These are phyloP conservation scores for Fulmarus glacialis DNA, from an alignment of 2,113 vertebrate genomes.

Conservation along the genomic window DNA sequence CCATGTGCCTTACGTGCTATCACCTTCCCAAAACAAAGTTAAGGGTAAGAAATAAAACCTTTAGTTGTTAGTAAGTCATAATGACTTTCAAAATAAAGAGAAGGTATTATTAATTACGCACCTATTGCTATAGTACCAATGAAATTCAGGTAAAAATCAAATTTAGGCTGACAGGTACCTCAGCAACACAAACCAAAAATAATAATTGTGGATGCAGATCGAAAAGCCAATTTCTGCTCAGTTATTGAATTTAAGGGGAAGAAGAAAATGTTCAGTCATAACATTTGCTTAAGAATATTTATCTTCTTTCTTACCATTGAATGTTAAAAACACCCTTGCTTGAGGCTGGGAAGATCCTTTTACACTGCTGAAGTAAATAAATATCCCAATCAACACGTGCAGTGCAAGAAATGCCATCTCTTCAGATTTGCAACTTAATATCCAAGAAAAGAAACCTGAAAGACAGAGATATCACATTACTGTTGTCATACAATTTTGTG, in stretches of 20 bases:
- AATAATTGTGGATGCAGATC: background rate
- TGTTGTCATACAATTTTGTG: background rate
- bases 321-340: constrained; percentile 81
- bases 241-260: background rate
- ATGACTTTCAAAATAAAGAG: background rate
- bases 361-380: constrained; percentile 69
- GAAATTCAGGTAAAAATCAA: background rate
- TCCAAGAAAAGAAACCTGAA: constrained; percentile 68
- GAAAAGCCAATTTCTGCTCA: background rate
- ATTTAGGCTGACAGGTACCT: background rate
- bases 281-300: constrained; percentile 54
- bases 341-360: constrained; percentile 80
- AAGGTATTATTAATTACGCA: background rate
- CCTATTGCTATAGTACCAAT: background rate
- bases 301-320: constrained; percentile 79
- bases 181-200: background rate
- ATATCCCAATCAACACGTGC: constrained; percentile 68
- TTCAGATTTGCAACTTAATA: constrained; percentile 61
- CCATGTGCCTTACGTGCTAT: background rate
- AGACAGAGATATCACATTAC: constrained; percentile 47
- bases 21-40: background rate
- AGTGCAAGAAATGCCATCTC: constrained; percentile 73
- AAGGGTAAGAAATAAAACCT: background rate
- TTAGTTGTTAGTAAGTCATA: background rate
- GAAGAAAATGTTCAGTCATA: constrained; percentile 27